Evolutionary conservation across 2,797 vertebrate genomes (phyloP), one percentile per base, ranked within the genome.

Genomic region (Astyanax mexicanus): DNA sequence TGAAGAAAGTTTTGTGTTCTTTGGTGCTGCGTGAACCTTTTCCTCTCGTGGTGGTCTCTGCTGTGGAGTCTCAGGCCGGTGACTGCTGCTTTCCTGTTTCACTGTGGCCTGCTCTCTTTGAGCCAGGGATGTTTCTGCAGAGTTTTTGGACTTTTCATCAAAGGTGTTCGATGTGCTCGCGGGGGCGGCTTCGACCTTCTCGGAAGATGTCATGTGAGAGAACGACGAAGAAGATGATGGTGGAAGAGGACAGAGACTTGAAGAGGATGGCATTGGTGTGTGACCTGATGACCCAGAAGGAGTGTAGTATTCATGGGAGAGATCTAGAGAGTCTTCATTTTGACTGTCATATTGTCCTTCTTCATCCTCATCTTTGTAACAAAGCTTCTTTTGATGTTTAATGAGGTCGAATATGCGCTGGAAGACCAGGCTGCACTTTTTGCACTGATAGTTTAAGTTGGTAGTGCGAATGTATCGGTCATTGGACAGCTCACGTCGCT

Each of bases 301-400:
- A 37, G 96, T 98, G 81, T 96, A 93, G 86, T 96, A 93, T 85
- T 99, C 98, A 84, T 93, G 84, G 69, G 94, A 93, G 77, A 96
- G 94, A 87, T 99, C 98, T 91, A 96, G 83, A 38, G 97, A 99
- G 88, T 99, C 98, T 85, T 99, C 98, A 9, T 99, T 99, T 90
- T 98, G 97, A 90, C 98, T 99, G 88, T 99, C 97, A 69, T 98
- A 97, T 78, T 98, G 97, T 80, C 96, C 95, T n/a, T 99, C 97
- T 73, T 99, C 97, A 77, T 99, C 98, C 90, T 99, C 98, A 80
- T 99, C 98, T 93, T 99, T 99, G 89, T 99, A 99, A 89, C 98
- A 99, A 85, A 98, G 93, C 91, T 99, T 99, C 89, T 99, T 99
- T 94, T 99, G 98, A 89, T 99, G 98, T 88, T 99, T 99, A 90